Percentiles rank a stretch among this genome's conserved stretches.
phyloP scores from a whole-genome alignment of 37 sponge, comb jelly and placozoan species.

The Lycopodina hypogea region DNA sequence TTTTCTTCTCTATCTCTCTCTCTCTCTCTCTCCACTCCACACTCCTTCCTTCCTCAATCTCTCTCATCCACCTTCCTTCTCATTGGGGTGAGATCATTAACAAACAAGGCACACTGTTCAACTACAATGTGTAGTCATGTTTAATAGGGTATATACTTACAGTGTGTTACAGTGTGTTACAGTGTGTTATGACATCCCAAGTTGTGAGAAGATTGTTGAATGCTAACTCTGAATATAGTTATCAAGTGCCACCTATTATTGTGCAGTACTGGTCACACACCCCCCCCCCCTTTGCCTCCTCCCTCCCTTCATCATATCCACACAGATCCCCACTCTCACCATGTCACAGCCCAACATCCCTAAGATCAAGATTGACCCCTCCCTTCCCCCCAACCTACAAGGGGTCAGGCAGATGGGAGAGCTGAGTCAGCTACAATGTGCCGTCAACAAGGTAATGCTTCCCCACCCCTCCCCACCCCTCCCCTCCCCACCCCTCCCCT shows the following conservation, averaged over 20 bases:
- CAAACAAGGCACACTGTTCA: no score
- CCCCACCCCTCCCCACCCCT: background rate
- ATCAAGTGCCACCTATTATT: no score
- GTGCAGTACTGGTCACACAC: no score
- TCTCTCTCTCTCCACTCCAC: background rate
- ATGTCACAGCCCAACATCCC: conserved; percentile 22
- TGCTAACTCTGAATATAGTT: no score
- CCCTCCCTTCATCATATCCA: conserved; percentile 4
- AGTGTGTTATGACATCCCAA: no score
- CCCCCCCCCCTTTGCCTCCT: conserved; percentile 10
- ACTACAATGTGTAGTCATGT: no score
- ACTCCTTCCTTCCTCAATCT: background rate
- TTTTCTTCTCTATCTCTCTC: background rate
- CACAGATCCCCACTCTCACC: conserved; percentile 7
- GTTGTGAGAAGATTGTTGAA: no score
- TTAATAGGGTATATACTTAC: no score
- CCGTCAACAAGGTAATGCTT: background rate
- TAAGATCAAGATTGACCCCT: background rate
- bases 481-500: no score
- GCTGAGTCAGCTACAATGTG: conserved; percentile 17
- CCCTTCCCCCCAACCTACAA: background rate
- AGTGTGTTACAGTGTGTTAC: no score
- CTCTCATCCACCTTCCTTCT: conserved; percentile 1
- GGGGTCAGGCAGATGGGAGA: conserved; percentile 2
- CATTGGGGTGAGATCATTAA: no score